Conservation (phyloP, 2,797 vertebrate genomes). For the Danio albolineatus region DNA sequence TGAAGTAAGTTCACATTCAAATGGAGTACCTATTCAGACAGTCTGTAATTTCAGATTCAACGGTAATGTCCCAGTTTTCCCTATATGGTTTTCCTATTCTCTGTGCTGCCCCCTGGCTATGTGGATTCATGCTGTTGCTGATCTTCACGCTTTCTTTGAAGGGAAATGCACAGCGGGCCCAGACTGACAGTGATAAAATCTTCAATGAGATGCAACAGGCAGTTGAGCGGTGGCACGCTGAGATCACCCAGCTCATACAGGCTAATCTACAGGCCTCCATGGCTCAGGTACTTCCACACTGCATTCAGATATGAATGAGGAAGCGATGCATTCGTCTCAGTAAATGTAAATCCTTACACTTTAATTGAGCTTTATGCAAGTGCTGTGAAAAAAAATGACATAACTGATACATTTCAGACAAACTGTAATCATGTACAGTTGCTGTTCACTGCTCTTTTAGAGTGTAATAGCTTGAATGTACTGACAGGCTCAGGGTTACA, state of each 20-base stretch:
- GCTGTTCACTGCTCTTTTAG: not conserved
- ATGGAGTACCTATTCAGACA: no score
- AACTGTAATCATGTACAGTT: not conserved
- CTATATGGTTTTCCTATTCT: not conserved
- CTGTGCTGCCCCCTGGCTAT: not conserved
- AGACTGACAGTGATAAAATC: conserved; percentile 79
- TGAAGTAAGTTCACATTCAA: not conserved
- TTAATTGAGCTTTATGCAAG: not conserved
- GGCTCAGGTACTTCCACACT: conserved; percentile 59
- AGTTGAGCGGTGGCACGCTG: conserved; percentile 82
- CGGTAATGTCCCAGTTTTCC: not conserved
- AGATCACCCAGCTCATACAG: conserved; percentile 80
- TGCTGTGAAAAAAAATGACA: not conserved
- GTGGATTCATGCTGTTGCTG: not conserved
- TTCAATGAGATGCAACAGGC: conserved; percentile 82
- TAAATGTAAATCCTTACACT: not conserved
- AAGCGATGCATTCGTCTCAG: not conserved
- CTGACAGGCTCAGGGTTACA: conserved; percentile 77
- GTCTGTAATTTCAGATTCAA: not conserved
- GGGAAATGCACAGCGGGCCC: conserved; percentile 76
- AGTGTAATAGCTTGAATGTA: conserved; percentile 11
- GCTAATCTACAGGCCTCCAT: conserved; percentile 81
- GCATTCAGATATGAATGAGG: not conserved
- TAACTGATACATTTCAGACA: not conserved
- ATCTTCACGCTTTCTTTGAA: conserved; percentile 48